Conservation (phyloP, 2,113 vertebrate genomes). For the Oryzias celebensis region DNA sequence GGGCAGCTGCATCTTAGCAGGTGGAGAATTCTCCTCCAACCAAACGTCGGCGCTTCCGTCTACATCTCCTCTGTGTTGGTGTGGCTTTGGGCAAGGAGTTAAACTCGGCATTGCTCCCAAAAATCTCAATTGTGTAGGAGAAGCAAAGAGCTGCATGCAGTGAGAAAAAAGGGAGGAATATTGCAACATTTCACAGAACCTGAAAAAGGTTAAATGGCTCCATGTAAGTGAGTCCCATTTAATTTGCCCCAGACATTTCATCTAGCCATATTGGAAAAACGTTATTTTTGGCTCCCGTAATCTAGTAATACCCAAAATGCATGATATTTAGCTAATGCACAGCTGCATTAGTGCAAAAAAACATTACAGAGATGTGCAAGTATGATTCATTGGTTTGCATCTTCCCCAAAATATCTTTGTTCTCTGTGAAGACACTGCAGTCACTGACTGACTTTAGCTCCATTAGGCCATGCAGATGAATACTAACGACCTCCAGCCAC, state of each 20-base stretch:
- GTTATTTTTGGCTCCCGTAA: neutral
- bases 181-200: no score
- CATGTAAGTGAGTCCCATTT: no score
- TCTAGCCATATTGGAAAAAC: neutral
- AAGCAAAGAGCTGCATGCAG: no score
- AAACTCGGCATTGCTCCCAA: no score
- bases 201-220: no score
- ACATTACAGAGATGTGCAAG: conserved; percentile 7
- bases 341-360: conserved; percentile 7
- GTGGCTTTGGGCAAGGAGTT: no score
- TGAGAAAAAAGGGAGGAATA: no score
- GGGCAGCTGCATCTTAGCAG: neutral
- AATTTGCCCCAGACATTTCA: no score
- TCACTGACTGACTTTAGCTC: conserved; percentile 27
- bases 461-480: conserved; percentile 18
- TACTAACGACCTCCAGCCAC: conserved; percentile 22
- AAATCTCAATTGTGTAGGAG: no score
- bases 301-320: conserved; percentile 2
- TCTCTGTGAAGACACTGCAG: conserved; percentile 33
- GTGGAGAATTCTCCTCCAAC: neutral
- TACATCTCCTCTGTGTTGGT: neutral
- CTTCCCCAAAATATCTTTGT: conserved; percentile 7
- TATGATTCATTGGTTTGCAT: conserved; percentile 6
- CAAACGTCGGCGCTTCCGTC: neutral
- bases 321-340: conserved; percentile 10